These are phyloP conservation scores for Hermaeophaga mercurialis DNA, from an alignment of 2,888 invertebrate species.

Conservation along the genomic window DNA sequence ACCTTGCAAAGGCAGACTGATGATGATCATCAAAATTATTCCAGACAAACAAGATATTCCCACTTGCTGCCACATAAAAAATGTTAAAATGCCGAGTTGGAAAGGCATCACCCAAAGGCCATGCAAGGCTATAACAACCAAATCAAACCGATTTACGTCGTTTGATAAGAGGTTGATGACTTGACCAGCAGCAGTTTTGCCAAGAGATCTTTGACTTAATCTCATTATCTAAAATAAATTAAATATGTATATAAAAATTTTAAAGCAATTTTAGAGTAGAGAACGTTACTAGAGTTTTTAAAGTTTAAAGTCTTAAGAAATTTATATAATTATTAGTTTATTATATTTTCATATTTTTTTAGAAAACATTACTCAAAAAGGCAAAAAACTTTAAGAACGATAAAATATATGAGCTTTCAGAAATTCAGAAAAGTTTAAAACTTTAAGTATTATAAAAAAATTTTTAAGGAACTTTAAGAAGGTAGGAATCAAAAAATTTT, in stretches of 20 bases:
- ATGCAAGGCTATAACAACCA: conserved; percentile 71
- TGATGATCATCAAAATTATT: conserved; percentile 61
- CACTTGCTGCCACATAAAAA: conserved; percentile 63
- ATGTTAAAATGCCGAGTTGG: conserved; percentile 67
- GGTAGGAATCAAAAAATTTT: too few species aligned
- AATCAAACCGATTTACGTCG: conserved; percentile 81
- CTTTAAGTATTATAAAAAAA: too few species aligned
- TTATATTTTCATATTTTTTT: too few species aligned
- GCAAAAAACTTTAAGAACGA: too few species aligned
- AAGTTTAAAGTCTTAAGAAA: too few species aligned
- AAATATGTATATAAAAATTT: too few species aligned
- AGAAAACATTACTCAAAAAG: too few species aligned
- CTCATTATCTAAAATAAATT: conserved; percentile 60
- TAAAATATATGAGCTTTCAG: too few species aligned
- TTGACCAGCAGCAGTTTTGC: conserved; percentile 81
- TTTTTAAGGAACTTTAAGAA: too few species aligned
- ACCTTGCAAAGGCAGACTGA: conserved; percentile 60
- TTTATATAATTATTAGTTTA: too few species aligned
- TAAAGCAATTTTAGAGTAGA: too few species aligned
- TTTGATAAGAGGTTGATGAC: conserved; percentile 84
- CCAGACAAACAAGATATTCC: conserved; percentile 65
- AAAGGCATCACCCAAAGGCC: conserved; percentile 82
- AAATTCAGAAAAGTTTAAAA: not conserved
- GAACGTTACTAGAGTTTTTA: too few species aligned
- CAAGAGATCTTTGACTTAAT: conserved; percentile 71